phyloP scores from a whole-genome alignment of 2,888 invertebrate genomes.

The Nymphalis urticae region DNA sequence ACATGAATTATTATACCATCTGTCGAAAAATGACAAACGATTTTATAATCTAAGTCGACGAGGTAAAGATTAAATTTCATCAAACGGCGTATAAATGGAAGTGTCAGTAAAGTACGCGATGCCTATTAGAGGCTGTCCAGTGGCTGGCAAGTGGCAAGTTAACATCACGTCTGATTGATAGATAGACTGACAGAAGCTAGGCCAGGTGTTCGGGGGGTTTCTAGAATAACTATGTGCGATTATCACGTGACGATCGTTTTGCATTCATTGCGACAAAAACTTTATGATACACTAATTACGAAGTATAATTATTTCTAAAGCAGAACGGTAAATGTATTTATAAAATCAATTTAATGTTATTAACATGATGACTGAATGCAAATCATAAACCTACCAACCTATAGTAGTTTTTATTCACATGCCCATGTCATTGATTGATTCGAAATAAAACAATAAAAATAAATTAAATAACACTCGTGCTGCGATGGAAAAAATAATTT shows the following conservation, averaged over 20 bases:
- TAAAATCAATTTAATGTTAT: too few relatives aligned
- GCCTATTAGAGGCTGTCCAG: constrained; percentile 62
- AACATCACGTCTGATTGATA: constrained; percentile 66
- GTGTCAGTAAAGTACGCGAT: constrained; percentile 47
- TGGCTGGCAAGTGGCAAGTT: constrained; percentile 61
- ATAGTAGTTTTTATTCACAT: too few relatives aligned
- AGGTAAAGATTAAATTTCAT: constrained; percentile 50
- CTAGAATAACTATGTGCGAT: constrained; percentile 54
- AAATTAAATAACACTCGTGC: too few relatives aligned
- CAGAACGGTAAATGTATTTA: too few relatives aligned
- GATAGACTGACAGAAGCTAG: constrained; percentile 61
- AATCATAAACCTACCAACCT: too few relatives aligned
- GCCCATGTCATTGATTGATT: too few relatives aligned
- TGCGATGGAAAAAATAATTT: too few relatives aligned
- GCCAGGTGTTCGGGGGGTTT: constrained; percentile 64
- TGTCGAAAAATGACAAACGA: constrained; percentile 40
- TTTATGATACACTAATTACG: too few relatives aligned
- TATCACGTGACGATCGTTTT: constrained; percentile 27
- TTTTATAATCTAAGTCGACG: constrained; percentile 41
- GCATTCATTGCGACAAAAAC: neutral
- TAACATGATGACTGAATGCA: too few relatives aligned
- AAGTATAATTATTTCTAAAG: too few relatives aligned
- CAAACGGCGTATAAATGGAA: constrained; percentile 38
- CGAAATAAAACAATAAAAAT: too few relatives aligned
- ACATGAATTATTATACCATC: constrained; percentile 52